Percentiles rank a stretch among this genome's conserved stretches.
phyloP scores from a whole-genome alignment of 2,888 invertebrate genomes.

The Idaea aversata region DNA sequence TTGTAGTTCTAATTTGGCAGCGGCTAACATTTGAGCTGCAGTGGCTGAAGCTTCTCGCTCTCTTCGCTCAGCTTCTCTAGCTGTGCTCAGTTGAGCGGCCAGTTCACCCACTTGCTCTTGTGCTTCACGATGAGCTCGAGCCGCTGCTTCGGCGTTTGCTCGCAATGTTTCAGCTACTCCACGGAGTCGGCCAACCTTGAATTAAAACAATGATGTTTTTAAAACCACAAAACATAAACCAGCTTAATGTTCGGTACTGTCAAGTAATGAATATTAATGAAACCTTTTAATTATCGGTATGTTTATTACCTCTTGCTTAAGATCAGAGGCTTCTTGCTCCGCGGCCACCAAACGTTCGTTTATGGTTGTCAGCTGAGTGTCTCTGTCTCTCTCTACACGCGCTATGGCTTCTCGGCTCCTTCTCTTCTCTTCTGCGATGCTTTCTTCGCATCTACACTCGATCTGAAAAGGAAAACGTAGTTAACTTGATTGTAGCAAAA shows the following conservation, averaged over 20 bases:
- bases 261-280: background rate
- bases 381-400: slow-evolving; percentile 90
- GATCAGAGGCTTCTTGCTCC: slow-evolving; percentile 76
- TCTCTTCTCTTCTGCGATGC: slow-evolving; percentile 89
- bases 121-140: slow-evolving; percentile 76
- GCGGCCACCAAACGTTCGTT: slow-evolving; percentile 68
- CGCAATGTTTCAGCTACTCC: slow-evolving; percentile 81
- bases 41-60: slow-evolving; percentile 76
- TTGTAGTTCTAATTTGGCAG: slow-evolving; percentile 84
- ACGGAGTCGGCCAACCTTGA: slow-evolving; percentile 70
- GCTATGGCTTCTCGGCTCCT: slow-evolving; percentile 91
- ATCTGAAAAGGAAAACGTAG: slow-evolving; percentile 68
- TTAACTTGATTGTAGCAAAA: background rate
- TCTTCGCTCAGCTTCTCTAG: slow-evolving; percentile 70
- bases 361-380: slow-evolving; percentile 66
- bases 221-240: background rate
- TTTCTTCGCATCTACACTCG: slow-evolving; percentile 87
- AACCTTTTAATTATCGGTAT: background rate
- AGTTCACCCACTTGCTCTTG: slow-evolving; percentile 72
- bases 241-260: background rate
- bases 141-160: slow-evolving; percentile 79
- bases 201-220: slow-evolving; percentile 7
- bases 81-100: slow-evolving; percentile 71
- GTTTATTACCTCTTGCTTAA: slow-evolving; percentile 70
- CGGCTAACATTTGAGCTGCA: slow-evolving; percentile 81